Evolutionary conservation across 2,888 invertebrate species (phyloP).

Genomic region (Steromphala cineraria): DNA sequence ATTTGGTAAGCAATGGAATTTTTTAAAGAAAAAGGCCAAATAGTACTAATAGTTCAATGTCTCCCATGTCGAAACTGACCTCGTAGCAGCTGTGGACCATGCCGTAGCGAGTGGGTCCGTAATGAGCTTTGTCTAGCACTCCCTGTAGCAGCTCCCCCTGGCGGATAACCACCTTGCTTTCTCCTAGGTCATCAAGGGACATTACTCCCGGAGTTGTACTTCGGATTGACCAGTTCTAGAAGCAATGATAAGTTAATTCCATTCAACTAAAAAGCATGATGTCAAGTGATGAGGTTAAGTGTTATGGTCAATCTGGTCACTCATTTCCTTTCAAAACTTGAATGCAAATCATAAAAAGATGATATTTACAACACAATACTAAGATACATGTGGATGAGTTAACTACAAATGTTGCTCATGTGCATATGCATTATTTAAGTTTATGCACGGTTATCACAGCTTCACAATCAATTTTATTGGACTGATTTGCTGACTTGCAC

Average conservation of each 20-base stretch:
- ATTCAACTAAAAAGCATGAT: neutral
- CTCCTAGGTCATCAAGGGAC: constrained; percentile 82
- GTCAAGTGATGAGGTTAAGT: no score
- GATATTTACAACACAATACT: no score
- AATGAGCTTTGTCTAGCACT: constrained; percentile 96
- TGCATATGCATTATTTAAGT: no score
- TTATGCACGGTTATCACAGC: no score
- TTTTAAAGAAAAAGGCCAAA: no score
- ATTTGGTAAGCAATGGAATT: no score
- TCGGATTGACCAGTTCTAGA: constrained; percentile 13
- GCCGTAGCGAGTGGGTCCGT: constrained; percentile 95
- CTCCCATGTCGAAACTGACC: constrained; percentile 65
- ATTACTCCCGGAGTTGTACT: constrained; percentile 67
- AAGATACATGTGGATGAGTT: no score
- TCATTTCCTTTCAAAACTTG: neutral
- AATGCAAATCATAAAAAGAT: no score
- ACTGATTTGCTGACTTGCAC: neutral
- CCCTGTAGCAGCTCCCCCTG: constrained; percentile 92
- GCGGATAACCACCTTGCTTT: constrained; percentile 92
- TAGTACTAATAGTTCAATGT: neutral
- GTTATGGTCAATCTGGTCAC: neutral
- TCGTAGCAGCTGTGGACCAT: constrained; percentile 96
- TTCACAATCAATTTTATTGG: neutral
- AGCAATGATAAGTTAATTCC: neutral
- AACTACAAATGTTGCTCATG: no score